phyloP scores from a whole-genome alignment of 2,888 invertebrate genomes.

The Coelopa pilipes region DNA sequence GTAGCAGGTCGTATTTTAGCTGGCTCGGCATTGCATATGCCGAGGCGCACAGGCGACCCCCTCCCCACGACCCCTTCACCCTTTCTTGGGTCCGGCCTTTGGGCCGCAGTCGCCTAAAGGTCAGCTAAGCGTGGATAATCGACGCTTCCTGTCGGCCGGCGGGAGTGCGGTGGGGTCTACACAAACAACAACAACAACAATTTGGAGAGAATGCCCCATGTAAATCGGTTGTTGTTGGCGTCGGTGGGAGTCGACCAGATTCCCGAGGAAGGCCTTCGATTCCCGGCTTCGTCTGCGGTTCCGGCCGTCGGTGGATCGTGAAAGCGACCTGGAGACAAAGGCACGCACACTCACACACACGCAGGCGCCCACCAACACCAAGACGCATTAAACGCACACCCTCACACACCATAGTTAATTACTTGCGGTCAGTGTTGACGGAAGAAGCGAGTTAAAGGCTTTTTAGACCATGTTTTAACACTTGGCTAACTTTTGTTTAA shows the following conservation, averaged over 20 bases:
- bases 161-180: neutral
- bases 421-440: constrained; percentile 50
- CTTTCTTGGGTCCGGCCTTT: neutral
- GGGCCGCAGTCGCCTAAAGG: neutral
- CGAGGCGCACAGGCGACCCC: too few species aligned
- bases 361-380: too few species aligned
- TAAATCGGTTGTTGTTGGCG: neutral
- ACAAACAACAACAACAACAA: constrained; percentile 17
- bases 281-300: neutral
- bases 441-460: constrained; percentile 57
- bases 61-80: neutral
- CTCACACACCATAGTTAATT: too few species aligned
- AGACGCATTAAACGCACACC: too few species aligned
- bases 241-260: neutral
- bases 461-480: constrained; percentile 63
- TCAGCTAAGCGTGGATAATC: constrained; percentile 30
- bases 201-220: neutral
- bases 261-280: neutral
- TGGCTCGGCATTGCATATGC: neutral
- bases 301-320: neutral
- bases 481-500: constrained; percentile 61
- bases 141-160: constrained; percentile 14
- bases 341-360: neutral
- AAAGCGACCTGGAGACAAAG: neutral
- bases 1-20: neutral